A percentile compares a stretch with the other conserved stretches of the same genome.
These are phyloP conservation scores for Spodoptera frugiperda DNA, from an alignment of 1,140 invertebrate species.

Conservation along the genomic window DNA sequence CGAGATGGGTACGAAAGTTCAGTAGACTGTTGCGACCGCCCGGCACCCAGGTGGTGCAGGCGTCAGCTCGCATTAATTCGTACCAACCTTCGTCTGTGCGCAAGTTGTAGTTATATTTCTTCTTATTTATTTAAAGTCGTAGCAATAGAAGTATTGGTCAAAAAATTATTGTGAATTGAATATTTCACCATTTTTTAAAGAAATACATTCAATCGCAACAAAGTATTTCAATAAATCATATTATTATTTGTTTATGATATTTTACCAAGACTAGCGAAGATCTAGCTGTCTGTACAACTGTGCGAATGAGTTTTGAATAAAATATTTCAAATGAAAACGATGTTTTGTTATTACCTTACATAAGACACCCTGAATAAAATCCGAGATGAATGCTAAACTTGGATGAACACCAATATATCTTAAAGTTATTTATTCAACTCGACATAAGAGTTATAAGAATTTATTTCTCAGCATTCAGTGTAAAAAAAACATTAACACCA, in stretches of 20 bases:
- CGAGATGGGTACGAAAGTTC: constrained; percentile 80
- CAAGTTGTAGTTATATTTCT: constrained; percentile 82
- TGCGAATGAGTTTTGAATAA: constrained; percentile 82
- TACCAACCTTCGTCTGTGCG: constrained; percentile 78
- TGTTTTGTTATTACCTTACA: constrained; percentile 38
- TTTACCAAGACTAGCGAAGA: constrained; percentile 73
- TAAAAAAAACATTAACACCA: too few species aligned
- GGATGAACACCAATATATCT: too few species aligned
- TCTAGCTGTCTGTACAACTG: constrained; percentile 77
- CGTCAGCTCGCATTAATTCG: constrained; percentile 80
- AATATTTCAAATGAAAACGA: constrained; percentile 74
- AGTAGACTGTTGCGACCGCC: constrained; percentile 69
- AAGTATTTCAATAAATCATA: constrained; percentile 59
- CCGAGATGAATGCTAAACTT: too few species aligned
- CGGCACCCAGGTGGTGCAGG: constrained; percentile 54
- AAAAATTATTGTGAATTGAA: constrained; percentile 67
- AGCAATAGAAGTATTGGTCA: constrained; percentile 78
- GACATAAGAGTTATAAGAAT: too few species aligned
- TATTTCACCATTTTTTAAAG: constrained; percentile 61
- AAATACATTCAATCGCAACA: constrained; percentile 59
- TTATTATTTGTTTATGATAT: constrained; percentile 73
- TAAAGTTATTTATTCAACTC: too few species aligned
- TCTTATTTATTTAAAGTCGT: constrained; percentile 84
- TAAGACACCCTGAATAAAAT: background rate
- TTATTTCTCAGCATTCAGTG: too few species aligned